A percentile compares a stretch with the other conserved stretches of the same genome.
Evolutionary conservation across 2,797 vertebrate species (phyloP).

Genomic region (Strix occidentalis): DNA sequence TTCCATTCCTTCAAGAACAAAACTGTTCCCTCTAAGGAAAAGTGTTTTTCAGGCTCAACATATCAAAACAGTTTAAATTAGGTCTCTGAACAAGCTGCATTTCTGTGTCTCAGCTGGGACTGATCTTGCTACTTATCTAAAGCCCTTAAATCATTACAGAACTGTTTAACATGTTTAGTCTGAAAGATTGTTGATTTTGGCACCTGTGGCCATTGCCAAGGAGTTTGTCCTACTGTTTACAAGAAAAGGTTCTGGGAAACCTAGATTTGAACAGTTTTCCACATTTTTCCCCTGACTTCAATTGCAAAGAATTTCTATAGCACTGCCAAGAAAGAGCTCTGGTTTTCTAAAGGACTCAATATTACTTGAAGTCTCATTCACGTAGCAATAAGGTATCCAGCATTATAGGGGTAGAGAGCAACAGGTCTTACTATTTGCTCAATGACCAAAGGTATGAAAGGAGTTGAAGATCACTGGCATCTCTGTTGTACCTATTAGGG

Average conservation of each 20-base stretch:
- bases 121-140: not conserved
- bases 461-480: not conserved
- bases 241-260: not conserved
- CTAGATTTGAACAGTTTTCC: not conserved
- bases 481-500: not conserved
- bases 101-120: not conserved
- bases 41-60: not conserved
- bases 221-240: not conserved
- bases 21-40: not conserved
- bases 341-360: not conserved
- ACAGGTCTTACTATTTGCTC: not conserved
- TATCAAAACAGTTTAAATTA: not conserved
- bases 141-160: not conserved
- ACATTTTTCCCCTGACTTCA: not conserved
- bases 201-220: not conserved
- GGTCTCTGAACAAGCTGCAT: not conserved
- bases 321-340: not conserved
- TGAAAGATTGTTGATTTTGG: conserved; percentile 2
- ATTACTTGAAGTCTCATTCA: not conserved
- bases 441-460: not conserved
- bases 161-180: not conserved
- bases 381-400: not conserved
- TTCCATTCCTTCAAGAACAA: not conserved
- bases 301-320: not conserved
- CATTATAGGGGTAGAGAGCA: not conserved